Base-by-base conservation (phyloP, 2,888 invertebrate genomes). In the Cosmorhoe ocellata region DNA sequence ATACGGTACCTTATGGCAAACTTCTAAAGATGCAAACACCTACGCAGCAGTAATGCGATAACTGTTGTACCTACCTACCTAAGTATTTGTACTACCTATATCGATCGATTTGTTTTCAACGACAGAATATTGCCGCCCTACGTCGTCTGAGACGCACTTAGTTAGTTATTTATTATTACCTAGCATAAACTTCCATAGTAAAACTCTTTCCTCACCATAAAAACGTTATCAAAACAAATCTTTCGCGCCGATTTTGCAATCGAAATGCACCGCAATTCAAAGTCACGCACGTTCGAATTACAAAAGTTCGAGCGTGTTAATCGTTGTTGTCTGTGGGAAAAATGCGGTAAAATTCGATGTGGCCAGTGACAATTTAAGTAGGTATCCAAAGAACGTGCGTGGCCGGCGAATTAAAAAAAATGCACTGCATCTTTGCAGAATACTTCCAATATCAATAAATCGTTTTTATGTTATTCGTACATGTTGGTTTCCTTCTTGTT, bases 301-400 rank as follows among this genome's bases (percentile, higher is more conserved):
- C 49, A 37, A 57, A 62, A 61, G 52, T 39, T 52, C 33, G 56
- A 59, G 57, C 59, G 55, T 58, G 43, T 41, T 56, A 56, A 27
- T 33, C 32, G 42, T 58, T 52, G 51, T 49, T 46, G 53, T 47
- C 45, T 39, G 46, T 59, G 56, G 53, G 57, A 57, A 59, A 59
- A 61, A 52, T 39, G 51, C 48, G 22, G 26, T 41, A 52, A 46
- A 49, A 63, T 59, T 61, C 47, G 56, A 31, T 48, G 18, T 48
- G 55, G 56, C 47, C 46, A 39, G 39, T 42, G 49, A 53, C 57
- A 51, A 27, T 53, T 33, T 22, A 34, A n/a, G n/a, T n/a, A n/a
- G n/a, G 10, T 26, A 31, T 18, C 18, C 27, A 46, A 56, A 42
- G 12, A 46, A 56, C 34, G 43, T 51, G n/a, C 51, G 43, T 46